A percentile compares a stretch with the other conserved stretches of the same genome.
Conservation (phyloP, 2,797 vertebrate genomes). For the Pipistrellus pipistrellus region DNA sequence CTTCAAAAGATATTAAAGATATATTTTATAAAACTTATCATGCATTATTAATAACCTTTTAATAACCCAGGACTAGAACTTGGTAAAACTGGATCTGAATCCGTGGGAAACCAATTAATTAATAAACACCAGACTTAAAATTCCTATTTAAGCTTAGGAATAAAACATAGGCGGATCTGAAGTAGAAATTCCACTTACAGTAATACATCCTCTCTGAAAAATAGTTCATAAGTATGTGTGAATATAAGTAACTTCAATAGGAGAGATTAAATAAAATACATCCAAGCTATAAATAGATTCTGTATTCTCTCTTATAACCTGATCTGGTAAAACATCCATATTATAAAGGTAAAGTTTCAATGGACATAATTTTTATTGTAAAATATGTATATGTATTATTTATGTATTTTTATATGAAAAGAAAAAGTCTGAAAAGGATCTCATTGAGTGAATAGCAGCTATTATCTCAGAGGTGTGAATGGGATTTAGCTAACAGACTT, state of each 20-base stretch:
- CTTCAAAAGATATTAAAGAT: conserved; percentile 4
- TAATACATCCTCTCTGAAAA: neutral
- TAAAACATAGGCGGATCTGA: neutral
- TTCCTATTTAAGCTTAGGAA: neutral
- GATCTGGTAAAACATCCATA: neutral
- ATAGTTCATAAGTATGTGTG: neutral
- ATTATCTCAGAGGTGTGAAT: neutral
- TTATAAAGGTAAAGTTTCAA: neutral
- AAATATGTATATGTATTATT: neutral
- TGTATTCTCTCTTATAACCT: neutral
- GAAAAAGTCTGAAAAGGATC: neutral
- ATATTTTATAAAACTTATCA: neutral
- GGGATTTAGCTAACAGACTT: neutral
- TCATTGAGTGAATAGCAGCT: neutral
- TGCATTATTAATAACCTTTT: neutral
- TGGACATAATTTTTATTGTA: neutral
- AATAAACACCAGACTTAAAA: neutral
- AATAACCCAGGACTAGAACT: neutral
- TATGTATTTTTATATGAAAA: neutral
- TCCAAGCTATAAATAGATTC: neutral
- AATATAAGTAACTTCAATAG: neutral
- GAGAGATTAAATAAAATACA: neutral
- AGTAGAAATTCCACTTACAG: neutral
- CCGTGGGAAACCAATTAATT: neutral
- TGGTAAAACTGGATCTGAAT: neutral